Percentiles rank a stretch among this genome's conserved stretches.
These are phyloP conservation scores for Puntigrus tetrazona DNA, from an alignment of 2,113 vertebrate species.

Conservation along the genomic window DNA sequence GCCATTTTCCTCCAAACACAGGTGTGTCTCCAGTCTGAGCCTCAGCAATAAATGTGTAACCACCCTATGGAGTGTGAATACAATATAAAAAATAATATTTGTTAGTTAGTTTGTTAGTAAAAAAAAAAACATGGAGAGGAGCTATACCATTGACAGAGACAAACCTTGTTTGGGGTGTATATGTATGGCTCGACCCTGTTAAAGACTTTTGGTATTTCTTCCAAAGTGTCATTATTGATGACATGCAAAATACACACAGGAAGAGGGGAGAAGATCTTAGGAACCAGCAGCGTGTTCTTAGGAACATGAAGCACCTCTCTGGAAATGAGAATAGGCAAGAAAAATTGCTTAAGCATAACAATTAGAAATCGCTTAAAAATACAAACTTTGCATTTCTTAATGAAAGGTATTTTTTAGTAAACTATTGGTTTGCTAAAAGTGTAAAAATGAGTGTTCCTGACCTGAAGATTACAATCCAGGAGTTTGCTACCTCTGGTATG, in stretches of 20 bases:
- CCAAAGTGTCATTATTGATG: slow-evolving; percentile 88
- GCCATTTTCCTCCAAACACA: slow-evolving; percentile 76
- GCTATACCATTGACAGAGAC: slow-evolving; percentile 12
- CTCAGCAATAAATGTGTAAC: slow-evolving; percentile 90
- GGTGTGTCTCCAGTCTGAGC: slow-evolving; percentile 66
- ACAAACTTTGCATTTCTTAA: neutral
- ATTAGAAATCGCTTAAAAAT: too few relatives aligned
- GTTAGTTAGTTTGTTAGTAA: neutral
- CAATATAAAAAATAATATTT: slow-evolving; percentile 9
- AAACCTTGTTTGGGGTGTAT: slow-evolving; percentile 87
- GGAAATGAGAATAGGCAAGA: slow-evolving; percentile 26
- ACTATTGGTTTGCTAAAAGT: neutral
- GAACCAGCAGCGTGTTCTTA: slow-evolving; percentile 81
- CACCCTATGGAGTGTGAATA: slow-evolving; percentile 71
- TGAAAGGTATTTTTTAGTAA: neutral
- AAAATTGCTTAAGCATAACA: neutral
- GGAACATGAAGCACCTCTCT: slow-evolving; percentile 87
- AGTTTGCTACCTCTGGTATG: slow-evolving; percentile 73
- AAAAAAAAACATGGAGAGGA: neutral
- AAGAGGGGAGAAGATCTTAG: slow-evolving; percentile 79
- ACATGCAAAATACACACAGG: slow-evolving; percentile 79
- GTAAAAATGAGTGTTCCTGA: slow-evolving; percentile 57
- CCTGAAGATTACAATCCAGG: slow-evolving; percentile 91
- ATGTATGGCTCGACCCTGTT: slow-evolving; percentile 74
- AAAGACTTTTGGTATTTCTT: slow-evolving; percentile 80